Evolutionary conservation across 2,888 invertebrate genomes (phyloP), one percentile per base, ranked within the genome.

Genomic region (Troides oblongomaculatus): DNA sequence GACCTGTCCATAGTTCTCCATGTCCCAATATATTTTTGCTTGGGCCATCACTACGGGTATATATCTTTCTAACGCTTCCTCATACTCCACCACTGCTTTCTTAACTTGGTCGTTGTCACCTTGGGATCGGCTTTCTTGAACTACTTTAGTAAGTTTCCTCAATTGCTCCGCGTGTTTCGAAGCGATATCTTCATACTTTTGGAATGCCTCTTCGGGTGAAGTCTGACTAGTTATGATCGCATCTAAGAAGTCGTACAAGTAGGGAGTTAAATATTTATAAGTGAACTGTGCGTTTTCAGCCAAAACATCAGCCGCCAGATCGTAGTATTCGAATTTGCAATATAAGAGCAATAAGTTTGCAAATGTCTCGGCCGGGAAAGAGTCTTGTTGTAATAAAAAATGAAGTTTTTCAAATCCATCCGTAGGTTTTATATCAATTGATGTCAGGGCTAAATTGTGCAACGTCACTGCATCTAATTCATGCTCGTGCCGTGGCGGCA

Each of bases 21-120:
- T 94, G 75, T 99, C 98, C 99, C 99, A 99, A 82, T 98, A 98
- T 75, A 99, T 98, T 93, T 99, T 99, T 1, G 99, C 99, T 87
- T 99, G 98, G 0, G 99, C 98, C 99, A 99, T 99, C n/a, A 99
- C 94, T 1, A 99, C 98, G 0, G 99, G 99, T 72, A 99, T 96
- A 81, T 99, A 99, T 77, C 98, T 93, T 82, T 98, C 98, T 74
- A 99, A 85, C 1, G 97, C 96, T 78, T 97, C 97, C 82, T 99
- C 97, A 81, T 98, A 98, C 81, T 98, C 97, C 68, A 97, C 95
- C 0, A 99, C 96, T 7, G 98, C 97, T 88, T 96, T 96, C 81
- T 98, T 97, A 0, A 98, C 96, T 73, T 96, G 95, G 78, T 96
- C 96, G 76, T 98, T 98, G 83, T 99, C 98, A 71, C 97, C 96